phyloP scores from a whole-genome alignment of 2,113 vertebrate genomes.

The Acinonyx jubatus region DNA sequence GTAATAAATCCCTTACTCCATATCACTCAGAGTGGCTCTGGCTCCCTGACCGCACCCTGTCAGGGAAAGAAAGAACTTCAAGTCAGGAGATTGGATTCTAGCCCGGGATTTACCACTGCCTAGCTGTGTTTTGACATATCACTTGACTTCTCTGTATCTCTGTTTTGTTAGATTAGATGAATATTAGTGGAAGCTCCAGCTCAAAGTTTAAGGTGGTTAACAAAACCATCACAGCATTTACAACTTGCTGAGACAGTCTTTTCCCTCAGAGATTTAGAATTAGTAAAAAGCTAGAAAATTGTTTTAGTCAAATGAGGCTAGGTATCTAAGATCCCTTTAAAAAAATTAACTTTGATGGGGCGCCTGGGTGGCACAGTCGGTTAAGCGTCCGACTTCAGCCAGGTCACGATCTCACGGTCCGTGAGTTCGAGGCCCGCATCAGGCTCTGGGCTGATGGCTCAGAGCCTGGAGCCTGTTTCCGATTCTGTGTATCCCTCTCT shows the following conservation, averaged over 20 bases:
- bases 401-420: no score
- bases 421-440: no score
- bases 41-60: accelerated
- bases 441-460: no score
- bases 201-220: not conserved
- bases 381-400: no score
- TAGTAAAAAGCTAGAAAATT: not conserved
- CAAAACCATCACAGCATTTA: not conserved
- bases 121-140: not conserved
- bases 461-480: no score
- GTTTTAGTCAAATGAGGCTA: not conserved
- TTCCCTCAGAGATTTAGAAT: not conserved
- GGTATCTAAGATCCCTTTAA: not conserved
- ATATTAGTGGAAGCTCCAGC: not conserved
- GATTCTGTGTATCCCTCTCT: no score
- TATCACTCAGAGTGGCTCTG: not conserved
- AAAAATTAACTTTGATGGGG: not conserved
- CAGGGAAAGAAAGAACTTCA: not conserved
- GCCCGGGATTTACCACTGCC: not conserved
- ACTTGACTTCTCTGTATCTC: not conserved
- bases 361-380: no score
- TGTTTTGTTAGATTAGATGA: not conserved
- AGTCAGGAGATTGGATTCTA: not conserved
- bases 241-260: not conserved
- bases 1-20: not conserved